Evolutionary conservation across 2,797 vertebrate species (phyloP).

Genomic region (Alca torda): DNA sequence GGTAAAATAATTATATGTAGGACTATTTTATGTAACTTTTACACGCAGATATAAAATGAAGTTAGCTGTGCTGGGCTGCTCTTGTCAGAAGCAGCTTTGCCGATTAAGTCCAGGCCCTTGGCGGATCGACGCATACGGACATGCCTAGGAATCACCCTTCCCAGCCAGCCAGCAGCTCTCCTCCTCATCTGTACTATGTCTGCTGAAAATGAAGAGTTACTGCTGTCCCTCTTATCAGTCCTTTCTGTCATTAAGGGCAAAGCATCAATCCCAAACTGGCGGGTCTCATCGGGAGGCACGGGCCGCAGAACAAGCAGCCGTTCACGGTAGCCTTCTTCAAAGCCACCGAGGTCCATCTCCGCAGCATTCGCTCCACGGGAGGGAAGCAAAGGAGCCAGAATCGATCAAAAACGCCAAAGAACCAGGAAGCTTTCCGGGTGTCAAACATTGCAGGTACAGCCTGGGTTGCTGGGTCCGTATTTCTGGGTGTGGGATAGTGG

Average conservation of each 20-base stretch:
- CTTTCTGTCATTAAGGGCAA: conserved; percentile 79
- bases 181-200: accelerated
- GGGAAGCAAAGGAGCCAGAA: conserved; percentile 91
- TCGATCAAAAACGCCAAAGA: conserved; percentile 88
- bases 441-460: conserved; percentile 88
- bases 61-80: not conserved
- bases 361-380: conserved; percentile 88
- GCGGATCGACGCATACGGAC: not conserved
- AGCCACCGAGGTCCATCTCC: conserved; percentile 94
- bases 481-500: accelerated
- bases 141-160: not conserved
- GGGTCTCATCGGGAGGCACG: conserved; percentile 90
- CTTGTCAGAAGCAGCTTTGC: not conserved
- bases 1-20: not conserved
- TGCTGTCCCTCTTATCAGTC: not conserved
- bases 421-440: conserved; percentile 90
- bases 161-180: not conserved
- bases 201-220: not conserved
- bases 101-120: not conserved
- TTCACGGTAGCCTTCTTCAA: conserved; percentile 99
- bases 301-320: conserved; percentile 96
- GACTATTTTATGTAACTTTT: conserved; percentile 39
- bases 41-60: not conserved
- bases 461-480: accelerated
- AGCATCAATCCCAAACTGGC: conserved; percentile 92